These are phyloP conservation scores for Oreochromis spilurus DNA, from an alignment of 2,113 vertebrate species.

Conservation along the genomic window DNA sequence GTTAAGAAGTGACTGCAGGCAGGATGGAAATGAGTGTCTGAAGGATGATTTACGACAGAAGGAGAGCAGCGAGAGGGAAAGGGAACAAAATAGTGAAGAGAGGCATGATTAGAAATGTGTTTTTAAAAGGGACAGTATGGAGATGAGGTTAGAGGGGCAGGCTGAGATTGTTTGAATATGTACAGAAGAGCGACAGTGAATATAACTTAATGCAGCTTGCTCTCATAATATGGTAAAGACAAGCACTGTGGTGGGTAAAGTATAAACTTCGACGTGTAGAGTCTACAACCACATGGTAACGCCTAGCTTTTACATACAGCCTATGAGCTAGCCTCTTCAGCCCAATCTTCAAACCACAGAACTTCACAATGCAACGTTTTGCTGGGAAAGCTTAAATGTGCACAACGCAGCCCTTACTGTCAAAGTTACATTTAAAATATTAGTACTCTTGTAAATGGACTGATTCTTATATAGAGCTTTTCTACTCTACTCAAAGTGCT, in stretches of 20 bases:
- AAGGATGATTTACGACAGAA: too few relatives aligned
- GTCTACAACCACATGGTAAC: background rate
- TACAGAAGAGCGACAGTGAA: background rate
- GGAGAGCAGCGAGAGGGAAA: too few relatives aligned
- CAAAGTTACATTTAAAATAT: background rate
- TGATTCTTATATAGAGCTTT: background rate
- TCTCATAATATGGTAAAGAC: background rate
- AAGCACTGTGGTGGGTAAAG: background rate
- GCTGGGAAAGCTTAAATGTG: background rate
- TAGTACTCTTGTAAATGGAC: background rate
- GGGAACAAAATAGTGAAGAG: too few relatives aligned
- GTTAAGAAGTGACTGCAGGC: background rate
- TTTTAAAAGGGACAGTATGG: background rate
- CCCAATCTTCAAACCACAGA: background rate
- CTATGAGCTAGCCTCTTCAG: background rate
- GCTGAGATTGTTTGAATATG: background rate
- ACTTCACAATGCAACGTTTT: background rate
- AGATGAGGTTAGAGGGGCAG: background rate
- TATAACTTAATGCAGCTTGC: background rate
- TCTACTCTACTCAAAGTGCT: background rate
- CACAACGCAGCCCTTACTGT: background rate
- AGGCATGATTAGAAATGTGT: background rate
- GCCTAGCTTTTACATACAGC: background rate
- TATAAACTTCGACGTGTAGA: accelerated
- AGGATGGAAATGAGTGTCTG: too few relatives aligned